Evolutionary conservation across 2,888 invertebrate genomes (phyloP).

Genomic region (Syrista parreyssii): DNA sequence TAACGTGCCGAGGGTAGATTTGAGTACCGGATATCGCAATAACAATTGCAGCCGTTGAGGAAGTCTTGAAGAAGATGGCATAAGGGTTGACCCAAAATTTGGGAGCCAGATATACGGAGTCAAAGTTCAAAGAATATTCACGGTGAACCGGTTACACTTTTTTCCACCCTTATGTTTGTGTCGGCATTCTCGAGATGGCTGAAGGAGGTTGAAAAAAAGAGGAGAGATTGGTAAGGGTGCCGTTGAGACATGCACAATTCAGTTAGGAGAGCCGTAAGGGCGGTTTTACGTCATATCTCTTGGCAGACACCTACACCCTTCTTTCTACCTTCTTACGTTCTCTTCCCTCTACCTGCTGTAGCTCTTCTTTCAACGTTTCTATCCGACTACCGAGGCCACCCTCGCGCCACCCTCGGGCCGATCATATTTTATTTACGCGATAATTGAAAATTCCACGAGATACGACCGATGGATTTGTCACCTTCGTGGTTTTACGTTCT

Average conservation of each 20-base stretch:
- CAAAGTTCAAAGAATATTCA: neutral
- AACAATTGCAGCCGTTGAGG: neutral
- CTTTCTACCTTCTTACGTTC: neutral
- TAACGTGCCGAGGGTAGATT: neutral
- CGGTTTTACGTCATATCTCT: slow-evolving; percentile 53
- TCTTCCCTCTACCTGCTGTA: neutral
- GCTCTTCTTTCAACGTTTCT: neutral
- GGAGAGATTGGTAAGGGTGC: slow-evolving; percentile 28
- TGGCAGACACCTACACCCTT: slow-evolving; percentile 19
- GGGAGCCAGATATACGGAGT: neutral
- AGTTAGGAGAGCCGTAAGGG: slow-evolving; percentile 47
- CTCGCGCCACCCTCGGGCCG: slow-evolving; percentile 23
- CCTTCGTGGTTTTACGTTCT: slow-evolving; percentile 51
- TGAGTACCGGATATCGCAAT: neutral
- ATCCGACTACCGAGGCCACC: slow-evolving; percentile 12
- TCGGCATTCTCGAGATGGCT: neutral
- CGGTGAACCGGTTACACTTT: neutral
- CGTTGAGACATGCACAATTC: slow-evolving; percentile 52
- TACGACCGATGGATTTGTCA: slow-evolving; percentile 60
- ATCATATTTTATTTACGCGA: slow-evolving; percentile 57
- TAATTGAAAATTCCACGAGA: slow-evolving; percentile 60
- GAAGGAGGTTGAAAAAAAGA: neutral
- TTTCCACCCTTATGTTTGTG: neutral
- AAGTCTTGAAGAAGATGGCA: neutral
- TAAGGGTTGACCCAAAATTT: neutral